Conservation (phyloP, 2,797 vertebrate species). For the Huso huso region DNA sequence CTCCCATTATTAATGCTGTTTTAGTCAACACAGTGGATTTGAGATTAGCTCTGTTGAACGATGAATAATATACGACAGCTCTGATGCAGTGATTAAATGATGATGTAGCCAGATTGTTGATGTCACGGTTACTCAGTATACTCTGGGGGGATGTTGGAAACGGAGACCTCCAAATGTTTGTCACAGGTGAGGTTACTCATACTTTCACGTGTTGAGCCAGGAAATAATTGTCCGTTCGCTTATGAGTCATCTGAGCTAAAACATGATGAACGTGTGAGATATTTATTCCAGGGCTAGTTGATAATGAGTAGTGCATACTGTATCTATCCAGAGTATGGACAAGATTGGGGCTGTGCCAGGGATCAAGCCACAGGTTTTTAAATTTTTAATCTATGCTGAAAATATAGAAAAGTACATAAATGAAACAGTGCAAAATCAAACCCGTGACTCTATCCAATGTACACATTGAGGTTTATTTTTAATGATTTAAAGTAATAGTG, state of each 20-base stretch:
- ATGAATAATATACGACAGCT: constrained; percentile 15
- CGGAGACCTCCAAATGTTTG: constrained; percentile 22
- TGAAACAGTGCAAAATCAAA: no score
- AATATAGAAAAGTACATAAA: no score
- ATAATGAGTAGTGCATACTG: neutral
- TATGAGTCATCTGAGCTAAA: constrained; percentile 35
- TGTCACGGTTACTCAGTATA: constrained; percentile 44
- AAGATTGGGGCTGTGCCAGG: no score
- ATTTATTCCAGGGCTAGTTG: constrained; percentile 8
- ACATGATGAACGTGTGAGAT: constrained; percentile 6
- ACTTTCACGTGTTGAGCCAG: constrained; percentile 28
- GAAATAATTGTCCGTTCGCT: constrained; percentile 27
- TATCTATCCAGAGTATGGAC: no score
- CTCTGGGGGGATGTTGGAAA: constrained; percentile 26
- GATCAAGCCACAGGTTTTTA: no score
- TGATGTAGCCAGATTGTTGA: constrained; percentile 31
- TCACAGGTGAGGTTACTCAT: constrained; percentile 40
- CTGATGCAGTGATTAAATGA: constrained; percentile 29
- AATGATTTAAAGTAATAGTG: no score
- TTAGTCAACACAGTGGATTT: constrained; percentile 12
- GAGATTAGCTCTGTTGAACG: neutral
- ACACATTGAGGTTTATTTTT: no score
- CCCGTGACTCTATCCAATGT: no score
- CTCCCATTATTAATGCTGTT: constrained; percentile 33
- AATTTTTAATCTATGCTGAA: no score